phyloP scores from a whole-genome alignment of 2,113 vertebrate species.

The Passer domesticus region DNA sequence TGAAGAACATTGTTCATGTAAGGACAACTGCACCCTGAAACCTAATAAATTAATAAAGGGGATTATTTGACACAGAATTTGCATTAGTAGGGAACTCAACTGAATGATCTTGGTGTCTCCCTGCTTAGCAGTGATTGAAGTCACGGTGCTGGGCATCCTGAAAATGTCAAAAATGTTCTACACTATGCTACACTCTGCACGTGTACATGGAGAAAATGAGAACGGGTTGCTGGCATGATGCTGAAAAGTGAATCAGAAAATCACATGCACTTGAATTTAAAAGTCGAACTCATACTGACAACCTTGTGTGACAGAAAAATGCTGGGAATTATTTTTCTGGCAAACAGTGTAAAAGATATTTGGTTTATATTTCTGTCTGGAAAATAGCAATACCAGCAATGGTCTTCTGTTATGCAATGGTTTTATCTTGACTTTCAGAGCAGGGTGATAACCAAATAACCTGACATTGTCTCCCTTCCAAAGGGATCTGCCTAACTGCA shows the following conservation, averaged over 20 bases:
- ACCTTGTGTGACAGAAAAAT: neutral
- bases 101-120: neutral
- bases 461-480: neutral
- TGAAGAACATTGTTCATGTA: neutral
- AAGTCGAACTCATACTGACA: neutral
- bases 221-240: neutral
- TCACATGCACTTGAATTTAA: neutral
- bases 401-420: neutral
- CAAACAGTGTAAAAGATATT: neutral
- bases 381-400: neutral
- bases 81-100: neutral
- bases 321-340: neutral
- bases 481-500: neutral
- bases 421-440: neutral
- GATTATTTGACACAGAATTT: neutral
- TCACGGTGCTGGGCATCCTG: neutral
- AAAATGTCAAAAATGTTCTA: neutral
- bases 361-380: neutral
- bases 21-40: neutral
- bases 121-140: neutral
- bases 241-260: neutral
- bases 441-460: neutral
- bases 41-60: neutral
- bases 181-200: neutral
- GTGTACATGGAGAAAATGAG: neutral